These are phyloP conservation scores for Podocnemis expansa DNA, from an alignment of 2,113 vertebrate genomes.

Conservation along the genomic window DNA sequence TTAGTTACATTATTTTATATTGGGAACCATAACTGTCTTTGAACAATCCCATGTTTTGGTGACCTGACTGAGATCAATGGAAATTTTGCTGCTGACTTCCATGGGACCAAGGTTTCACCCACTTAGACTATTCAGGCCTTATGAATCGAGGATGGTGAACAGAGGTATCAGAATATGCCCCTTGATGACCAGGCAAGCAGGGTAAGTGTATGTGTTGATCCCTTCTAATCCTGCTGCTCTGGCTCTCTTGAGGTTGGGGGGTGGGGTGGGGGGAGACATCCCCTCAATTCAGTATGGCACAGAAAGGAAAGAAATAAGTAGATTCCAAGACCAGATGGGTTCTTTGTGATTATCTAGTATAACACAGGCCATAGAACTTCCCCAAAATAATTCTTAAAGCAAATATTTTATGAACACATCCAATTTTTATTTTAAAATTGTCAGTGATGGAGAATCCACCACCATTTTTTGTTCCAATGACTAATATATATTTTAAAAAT, in stretches of 20 bases:
- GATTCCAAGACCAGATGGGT: not conserved
- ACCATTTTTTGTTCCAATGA: not conserved
- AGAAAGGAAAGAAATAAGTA: not conserved
- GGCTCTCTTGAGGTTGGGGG: not conserved
- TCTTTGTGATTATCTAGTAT: not conserved
- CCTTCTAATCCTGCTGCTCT: not conserved
- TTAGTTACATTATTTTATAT: not conserved
- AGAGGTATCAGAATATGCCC: not conserved
- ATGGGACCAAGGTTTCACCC: not conserved
- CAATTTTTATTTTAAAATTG: not conserved
- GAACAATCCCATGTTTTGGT: not conserved
- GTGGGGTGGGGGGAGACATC: too few species aligned
- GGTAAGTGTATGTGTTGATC: fast-evolving
- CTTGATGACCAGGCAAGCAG: not conserved
- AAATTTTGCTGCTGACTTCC: not conserved
- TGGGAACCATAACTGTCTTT: not conserved
- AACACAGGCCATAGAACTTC: not conserved
- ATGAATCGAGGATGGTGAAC: not conserved
- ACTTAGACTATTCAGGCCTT: not conserved
- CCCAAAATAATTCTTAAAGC: not conserved
- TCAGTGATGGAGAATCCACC: not conserved
- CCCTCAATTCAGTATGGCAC: not conserved
- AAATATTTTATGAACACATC: not conserved
- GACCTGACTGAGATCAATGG: not conserved
- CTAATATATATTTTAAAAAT: not conserved